Conservation (phyloP, 2,888 invertebrate genomes). For the Agrilus cyanescens region DNA sequence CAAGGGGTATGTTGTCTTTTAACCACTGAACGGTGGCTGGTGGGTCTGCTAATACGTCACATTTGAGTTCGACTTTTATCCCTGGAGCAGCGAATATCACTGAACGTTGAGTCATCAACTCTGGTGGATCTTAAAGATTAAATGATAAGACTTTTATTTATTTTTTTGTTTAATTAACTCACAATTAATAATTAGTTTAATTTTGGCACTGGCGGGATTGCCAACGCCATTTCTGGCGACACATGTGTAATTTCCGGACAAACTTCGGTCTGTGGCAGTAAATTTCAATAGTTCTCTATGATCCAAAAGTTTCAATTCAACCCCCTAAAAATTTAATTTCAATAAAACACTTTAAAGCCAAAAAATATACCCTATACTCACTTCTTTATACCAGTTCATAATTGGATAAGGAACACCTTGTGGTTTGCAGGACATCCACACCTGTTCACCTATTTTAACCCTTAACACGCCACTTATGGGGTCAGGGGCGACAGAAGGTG, state of each 20-base stretch:
- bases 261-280: constrained; percentile 50
- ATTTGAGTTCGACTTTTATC: constrained; percentile 56
- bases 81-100: constrained; percentile 68
- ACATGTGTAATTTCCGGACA: constrained; percentile 65
- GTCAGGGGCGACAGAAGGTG: constrained; percentile 54
- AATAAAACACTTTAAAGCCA: constrained; percentile 12
- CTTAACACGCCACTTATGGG: constrained; percentile 61
- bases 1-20: constrained; percentile 47
- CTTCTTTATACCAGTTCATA: constrained; percentile 56
- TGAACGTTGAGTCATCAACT: constrained; percentile 48
- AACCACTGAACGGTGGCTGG: constrained; percentile 58
- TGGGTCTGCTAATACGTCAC: constrained; percentile 57
- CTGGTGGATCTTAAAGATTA: constrained; percentile 54
- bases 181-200: constrained; percentile 64
- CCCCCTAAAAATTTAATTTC: constrained; percentile 38
- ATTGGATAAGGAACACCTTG: constrained; percentile 61
- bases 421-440: constrained; percentile 61
- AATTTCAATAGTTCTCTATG: constrained; percentile 50
- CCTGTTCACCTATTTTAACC: constrained; percentile 60
- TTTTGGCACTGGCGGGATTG: constrained; percentile 52
- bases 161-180: constrained; percentile 26
- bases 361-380: constrained; percentile 18
- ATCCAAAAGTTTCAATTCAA: constrained; percentile 47
- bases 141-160: not conserved
- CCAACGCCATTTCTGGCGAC: constrained; percentile 64